Conservation (phyloP, 2,797 vertebrate genomes). For the Acropternis orthonyx region DNA sequence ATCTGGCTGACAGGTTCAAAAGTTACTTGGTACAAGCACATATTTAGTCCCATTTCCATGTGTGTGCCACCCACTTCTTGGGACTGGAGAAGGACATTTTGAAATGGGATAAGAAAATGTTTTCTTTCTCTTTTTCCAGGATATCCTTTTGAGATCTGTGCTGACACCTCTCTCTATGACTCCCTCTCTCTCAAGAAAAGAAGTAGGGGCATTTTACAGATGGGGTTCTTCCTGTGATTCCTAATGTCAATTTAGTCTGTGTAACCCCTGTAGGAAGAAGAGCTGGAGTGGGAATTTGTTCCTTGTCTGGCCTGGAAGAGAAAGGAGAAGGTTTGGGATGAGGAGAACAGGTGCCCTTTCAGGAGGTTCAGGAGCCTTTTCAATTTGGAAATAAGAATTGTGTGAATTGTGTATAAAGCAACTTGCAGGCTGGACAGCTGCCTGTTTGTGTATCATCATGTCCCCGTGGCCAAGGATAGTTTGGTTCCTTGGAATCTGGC, state of each 20-base stretch:
- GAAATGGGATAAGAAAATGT: not conserved
- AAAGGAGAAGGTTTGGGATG: not conserved
- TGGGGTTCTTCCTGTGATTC: not conserved
- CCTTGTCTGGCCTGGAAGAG: not conserved
- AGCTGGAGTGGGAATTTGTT: not conserved
- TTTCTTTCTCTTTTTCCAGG: not conserved
- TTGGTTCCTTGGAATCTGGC: not conserved
- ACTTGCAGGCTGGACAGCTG: not conserved
- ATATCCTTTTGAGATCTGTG: not conserved
- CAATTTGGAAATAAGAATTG: not conserved
- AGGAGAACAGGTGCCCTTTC: not conserved
- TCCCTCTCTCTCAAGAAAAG: not conserved
- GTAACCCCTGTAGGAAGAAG: not conserved
- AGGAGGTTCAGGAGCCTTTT: not conserved
- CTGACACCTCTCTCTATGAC: rapidly evolving
- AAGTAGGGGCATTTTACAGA: not conserved
- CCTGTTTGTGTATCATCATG: not conserved
- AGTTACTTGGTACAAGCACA: not conserved
- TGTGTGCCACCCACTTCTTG: not conserved
- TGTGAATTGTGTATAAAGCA: rapidly evolving
- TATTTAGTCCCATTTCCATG: not conserved
- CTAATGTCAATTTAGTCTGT: not conserved
- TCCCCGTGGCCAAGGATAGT: not conserved
- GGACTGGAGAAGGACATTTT: not conserved
- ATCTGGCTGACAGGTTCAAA: not conserved